Evolutionary conservation across 2,888 invertebrate species (phyloP).

Genomic region (Mimas tiliae): DNA sequence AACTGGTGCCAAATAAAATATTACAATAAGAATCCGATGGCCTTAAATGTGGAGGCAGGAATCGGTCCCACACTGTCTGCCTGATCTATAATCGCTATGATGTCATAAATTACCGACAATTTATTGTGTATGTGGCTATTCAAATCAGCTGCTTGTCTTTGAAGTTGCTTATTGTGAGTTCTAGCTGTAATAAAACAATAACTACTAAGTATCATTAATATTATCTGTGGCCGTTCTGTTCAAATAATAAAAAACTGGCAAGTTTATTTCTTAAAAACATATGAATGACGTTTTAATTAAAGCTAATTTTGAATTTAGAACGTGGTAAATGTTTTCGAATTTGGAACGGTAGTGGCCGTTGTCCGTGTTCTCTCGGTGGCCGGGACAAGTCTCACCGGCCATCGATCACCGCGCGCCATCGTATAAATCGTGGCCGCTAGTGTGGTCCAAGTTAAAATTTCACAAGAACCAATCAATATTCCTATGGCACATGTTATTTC

Average conservation of each 20-base stretch:
- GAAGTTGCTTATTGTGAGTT: conserved; percentile 16
- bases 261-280: conserved; percentile 32
- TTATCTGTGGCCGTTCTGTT: not conserved
- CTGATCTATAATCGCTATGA: conserved; percentile 63
- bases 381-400: conserved; percentile 64
- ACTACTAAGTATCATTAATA: conserved; percentile 3
- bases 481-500: conserved; percentile 24
- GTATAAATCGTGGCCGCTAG: conserved; percentile 67
- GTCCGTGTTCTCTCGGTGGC: conserved; percentile 62
- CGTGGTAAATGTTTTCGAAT: conserved; percentile 59
- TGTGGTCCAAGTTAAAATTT: conserved; percentile 46
- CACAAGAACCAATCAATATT: conserved; percentile 28
- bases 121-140: conserved; percentile 38
- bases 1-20: conserved; percentile 77
- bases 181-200: conserved; percentile 18
- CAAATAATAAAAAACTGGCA: conserved; percentile 7
- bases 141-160: conserved; percentile 31
- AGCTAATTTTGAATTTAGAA: conserved; percentile 56
- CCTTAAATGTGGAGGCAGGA: conserved; percentile 58
- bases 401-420: conserved; percentile 78
- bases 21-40: conserved; percentile 74
- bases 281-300: conserved; percentile 53
- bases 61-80: conserved; percentile 77
- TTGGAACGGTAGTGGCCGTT: conserved; percentile 71
- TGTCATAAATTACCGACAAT: conserved; percentile 57